Conservation (phyloP, 2,888 invertebrate genomes). For the Orthonevra nobilis region DNA sequence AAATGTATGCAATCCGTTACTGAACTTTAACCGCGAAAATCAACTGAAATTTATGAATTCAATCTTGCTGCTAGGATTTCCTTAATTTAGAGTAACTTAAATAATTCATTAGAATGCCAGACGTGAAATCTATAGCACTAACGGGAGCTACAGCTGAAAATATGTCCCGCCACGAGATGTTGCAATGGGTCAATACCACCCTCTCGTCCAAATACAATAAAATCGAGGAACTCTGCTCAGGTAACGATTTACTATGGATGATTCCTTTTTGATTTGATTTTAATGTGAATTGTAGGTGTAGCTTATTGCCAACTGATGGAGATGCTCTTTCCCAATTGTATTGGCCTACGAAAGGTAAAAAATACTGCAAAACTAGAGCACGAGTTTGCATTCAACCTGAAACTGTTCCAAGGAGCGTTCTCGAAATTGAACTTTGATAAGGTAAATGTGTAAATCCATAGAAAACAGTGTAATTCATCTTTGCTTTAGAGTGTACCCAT, state of each 20-base stretch:
- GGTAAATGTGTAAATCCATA: too few species aligned
- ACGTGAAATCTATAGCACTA: slow-evolving; percentile 34
- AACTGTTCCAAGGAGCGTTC: slow-evolving; percentile 96
- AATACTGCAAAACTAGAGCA: slow-evolving; percentile 98
- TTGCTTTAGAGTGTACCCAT: slow-evolving; percentile 76
- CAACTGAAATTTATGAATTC: background rate
- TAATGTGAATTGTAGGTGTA: slow-evolving; percentile 89
- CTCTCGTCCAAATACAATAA: slow-evolving; percentile 94
- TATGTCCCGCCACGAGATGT: slow-evolving; percentile 97
- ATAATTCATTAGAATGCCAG: slow-evolving; percentile 36
- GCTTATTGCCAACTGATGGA: slow-evolving; percentile 99
- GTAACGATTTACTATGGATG: too few species aligned
- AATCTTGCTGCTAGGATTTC: too few species aligned
- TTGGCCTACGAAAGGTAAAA: slow-evolving; percentile 95
- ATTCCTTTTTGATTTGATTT: background rate
- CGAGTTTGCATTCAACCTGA: slow-evolving; percentile 99
- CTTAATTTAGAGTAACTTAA: background rate
- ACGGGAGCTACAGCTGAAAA: slow-evolving; percentile 81
- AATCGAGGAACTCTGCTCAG: slow-evolving; percentile 97
- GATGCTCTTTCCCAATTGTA: slow-evolving; percentile 94
- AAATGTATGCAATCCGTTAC: slow-evolving; percentile 31
- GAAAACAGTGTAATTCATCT: slow-evolving; percentile 4
- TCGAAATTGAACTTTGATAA: slow-evolving; percentile 98
- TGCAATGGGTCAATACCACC: slow-evolving; percentile 98
- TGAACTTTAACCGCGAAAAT: slow-evolving; percentile 34